phyloP scores from a whole-genome alignment of 2,888 invertebrate genomes.

The Luperina testacea region DNA sequence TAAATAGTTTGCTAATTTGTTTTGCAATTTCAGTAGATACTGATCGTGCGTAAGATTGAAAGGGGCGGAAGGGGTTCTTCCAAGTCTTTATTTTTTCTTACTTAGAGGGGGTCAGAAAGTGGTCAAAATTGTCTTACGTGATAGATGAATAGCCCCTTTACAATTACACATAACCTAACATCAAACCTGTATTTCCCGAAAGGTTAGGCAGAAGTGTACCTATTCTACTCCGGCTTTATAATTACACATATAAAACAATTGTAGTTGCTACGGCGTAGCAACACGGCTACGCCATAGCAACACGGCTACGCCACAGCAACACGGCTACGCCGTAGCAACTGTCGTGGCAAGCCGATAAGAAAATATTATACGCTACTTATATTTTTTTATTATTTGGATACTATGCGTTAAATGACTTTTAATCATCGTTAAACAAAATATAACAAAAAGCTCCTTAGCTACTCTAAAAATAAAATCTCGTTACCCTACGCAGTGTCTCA shows the following conservation, averaged over 20 bases:
- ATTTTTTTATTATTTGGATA: background rate
- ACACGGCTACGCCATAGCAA: background rate
- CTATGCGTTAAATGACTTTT: background rate
- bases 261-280: background rate
- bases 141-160: too few relatives aligned
- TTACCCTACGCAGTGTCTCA: background rate
- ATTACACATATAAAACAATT: too few relatives aligned
- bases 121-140: too few relatives aligned
- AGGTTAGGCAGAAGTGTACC: background rate
- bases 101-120: too few relatives aligned
- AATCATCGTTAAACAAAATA: background rate
- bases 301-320: background rate
- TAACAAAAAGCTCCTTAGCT: background rate
- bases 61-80: too few relatives aligned
- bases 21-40: too few relatives aligned
- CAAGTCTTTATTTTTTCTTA: too few relatives aligned
- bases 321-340: background rate
- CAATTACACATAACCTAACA: background rate
- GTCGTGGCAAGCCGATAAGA: too few relatives aligned
- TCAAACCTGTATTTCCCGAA: background rate
- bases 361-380: background rate
- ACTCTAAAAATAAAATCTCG: background rate
- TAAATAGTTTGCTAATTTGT: too few relatives aligned
- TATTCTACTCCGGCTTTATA: background rate
- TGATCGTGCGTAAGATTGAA: too few relatives aligned